A percentile compares a stretch with the other conserved stretches of the same genome.
These are phyloP conservation scores for Diaprepes abbreviatus DNA, from an alignment of 2,888 invertebrate genomes.

Conservation along the genomic window DNA sequence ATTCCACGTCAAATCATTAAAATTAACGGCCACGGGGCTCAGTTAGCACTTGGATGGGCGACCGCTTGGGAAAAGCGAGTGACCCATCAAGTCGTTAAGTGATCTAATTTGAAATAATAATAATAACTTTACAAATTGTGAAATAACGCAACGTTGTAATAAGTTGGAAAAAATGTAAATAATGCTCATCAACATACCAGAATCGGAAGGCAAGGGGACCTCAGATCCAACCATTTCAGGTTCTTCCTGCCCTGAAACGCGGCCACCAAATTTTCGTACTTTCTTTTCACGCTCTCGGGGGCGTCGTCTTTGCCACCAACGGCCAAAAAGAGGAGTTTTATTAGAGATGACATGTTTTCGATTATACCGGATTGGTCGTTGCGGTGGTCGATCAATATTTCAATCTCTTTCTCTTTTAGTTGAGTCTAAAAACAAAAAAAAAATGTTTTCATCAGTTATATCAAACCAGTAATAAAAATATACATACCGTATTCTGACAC, in stretches of 20 bases:
- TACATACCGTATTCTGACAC: conserved; percentile 50
- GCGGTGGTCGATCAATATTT: conserved; percentile 57
- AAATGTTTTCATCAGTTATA: too few species aligned
- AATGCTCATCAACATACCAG: conserved; percentile 52
- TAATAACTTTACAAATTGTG: too few species aligned
- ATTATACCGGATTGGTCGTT: conserved; percentile 55
- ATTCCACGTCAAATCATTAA: too few species aligned
- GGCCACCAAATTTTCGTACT: conserved; percentile 74
- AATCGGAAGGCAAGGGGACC: conserved; percentile 25
- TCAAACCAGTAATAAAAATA: neutral
- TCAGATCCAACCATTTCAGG: conserved; percentile 73
- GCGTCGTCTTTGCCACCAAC: conserved; percentile 73
- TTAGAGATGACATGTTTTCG: conserved; percentile 67
- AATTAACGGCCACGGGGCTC: too few species aligned
- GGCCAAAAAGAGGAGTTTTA: conserved; percentile 73
- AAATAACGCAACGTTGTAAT: too few species aligned
- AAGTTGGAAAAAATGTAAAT: too few species aligned
- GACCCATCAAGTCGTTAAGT: too few species aligned
- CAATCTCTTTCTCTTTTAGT: conserved; percentile 54
- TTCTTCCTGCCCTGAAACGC: conserved; percentile 73
- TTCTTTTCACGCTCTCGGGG: conserved; percentile 71
- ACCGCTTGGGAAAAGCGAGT: too few species aligned
- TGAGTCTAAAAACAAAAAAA: conserved; percentile 57
- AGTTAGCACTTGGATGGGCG: too few species aligned
- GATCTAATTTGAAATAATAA: too few species aligned